A percentile compares a stretch with the other conserved stretches of the same genome.
Evolutionary conservation across 2,113 vertebrate species (phyloP).

Genomic region (Coryphaenoides rupestris): DNA sequence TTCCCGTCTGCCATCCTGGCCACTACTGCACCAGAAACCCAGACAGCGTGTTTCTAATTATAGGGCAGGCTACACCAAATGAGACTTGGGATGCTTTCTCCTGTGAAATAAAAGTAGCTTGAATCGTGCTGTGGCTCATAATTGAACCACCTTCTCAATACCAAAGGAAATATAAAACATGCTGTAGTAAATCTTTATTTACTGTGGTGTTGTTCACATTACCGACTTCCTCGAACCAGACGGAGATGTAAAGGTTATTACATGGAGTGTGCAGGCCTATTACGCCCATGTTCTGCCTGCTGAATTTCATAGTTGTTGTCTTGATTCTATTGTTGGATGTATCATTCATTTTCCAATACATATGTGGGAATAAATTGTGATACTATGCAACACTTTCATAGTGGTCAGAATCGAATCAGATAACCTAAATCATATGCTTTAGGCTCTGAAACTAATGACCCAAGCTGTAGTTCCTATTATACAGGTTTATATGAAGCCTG

Average conservation of each 20-base stretch:
- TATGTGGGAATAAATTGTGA: too few relatives aligned
- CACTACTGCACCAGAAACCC: constrained; percentile 5
- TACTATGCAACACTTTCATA: too few relatives aligned
- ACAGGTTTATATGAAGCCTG: too few relatives aligned
- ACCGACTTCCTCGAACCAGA: constrained; percentile 22
- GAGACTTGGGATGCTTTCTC: constrained; percentile 35
- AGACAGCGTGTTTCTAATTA: constrained; percentile 48
- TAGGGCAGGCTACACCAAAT: constrained; percentile 41
- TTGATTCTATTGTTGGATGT: neutral
- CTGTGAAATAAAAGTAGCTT: constrained; percentile 41
- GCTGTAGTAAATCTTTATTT: constrained; percentile 45
- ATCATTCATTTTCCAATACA: neutral
- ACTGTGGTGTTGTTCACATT: constrained; percentile 21
- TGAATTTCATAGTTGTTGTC: neutral
- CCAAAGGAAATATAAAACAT: constrained; percentile 51
- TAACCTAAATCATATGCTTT: too few relatives aligned
- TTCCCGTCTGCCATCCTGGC: constrained; percentile 11
- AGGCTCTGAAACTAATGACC: too few relatives aligned
- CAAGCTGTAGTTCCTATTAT: too few relatives aligned
- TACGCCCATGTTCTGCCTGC: too few relatives aligned
- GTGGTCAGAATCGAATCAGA: too few relatives aligned
- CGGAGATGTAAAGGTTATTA: constrained; percentile 7
- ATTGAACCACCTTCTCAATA: constrained; percentile 43
- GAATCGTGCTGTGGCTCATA: constrained; percentile 38
- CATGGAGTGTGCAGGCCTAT: neutral